phyloP scores from a whole-genome alignment of 2,888 invertebrate genomes.

The Thereva nobilitata region DNA sequence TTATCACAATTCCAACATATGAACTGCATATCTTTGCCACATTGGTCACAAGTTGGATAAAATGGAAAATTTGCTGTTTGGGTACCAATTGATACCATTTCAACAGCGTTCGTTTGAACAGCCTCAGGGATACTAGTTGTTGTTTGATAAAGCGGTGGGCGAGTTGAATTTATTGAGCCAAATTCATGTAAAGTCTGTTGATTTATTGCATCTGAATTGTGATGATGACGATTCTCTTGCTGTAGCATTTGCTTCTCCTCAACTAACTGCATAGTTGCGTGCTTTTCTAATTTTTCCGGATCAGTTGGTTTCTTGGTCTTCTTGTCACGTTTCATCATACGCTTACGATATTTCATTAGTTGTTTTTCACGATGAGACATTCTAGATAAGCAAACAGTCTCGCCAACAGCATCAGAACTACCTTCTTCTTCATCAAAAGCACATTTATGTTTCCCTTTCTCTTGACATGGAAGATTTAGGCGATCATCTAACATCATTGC shows the following conservation, averaged over 20 bases:
- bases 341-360: conserved; percentile 57
- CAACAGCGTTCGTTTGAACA: conserved; percentile 47
- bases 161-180: conserved; percentile 47
- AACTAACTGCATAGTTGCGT: conserved; percentile 6
- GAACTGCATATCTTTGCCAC: conserved; percentile 56
- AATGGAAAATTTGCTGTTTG: conserved; percentile 50
- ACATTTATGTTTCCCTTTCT: conserved; percentile 78
- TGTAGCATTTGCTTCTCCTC: neutral
- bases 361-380: conserved; percentile 56
- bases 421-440: conserved; percentile 72
- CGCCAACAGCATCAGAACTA: conserved; percentile 22
- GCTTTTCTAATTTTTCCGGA: neutral
- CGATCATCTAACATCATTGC: conserved; percentile 39
- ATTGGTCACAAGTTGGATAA: conserved; percentile 47
- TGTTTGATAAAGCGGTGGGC: conserved; percentile 46
- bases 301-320: conserved; percentile 45
- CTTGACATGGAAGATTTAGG: conserved; percentile 61
- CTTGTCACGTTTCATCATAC: conserved; percentile 57
- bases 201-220: conserved; percentile 28
- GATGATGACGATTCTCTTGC: conserved; percentile 25
- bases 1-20: conserved; percentile 52
- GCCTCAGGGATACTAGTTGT: conserved; percentile 44
- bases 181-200: conserved; percentile 43
- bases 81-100: conserved; percentile 58
- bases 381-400: conserved; percentile 3